Conservation (phyloP, 2,113 vertebrate species). For the Muscicapa adusta region DNA sequence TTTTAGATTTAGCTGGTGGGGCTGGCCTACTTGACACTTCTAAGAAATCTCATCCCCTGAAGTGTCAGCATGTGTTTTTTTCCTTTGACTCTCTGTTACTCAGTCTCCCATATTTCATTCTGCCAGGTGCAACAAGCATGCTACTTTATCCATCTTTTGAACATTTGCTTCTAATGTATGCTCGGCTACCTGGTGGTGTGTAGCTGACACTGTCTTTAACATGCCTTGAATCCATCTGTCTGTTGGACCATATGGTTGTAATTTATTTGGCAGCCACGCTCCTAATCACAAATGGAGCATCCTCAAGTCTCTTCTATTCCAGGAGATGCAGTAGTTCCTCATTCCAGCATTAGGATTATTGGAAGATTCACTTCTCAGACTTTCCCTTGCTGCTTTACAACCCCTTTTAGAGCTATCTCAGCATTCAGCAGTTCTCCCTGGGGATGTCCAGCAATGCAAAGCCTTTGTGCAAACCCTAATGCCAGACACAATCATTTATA, state of each 20-base stretch:
- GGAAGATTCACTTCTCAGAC: background rate
- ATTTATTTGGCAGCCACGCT: conserved; percentile 53
- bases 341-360: background rate
- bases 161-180: conserved; percentile 46
- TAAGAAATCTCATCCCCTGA: background rate
- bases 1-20: background rate
- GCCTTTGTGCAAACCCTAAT: background rate
- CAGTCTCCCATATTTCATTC: background rate
- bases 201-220: conserved; percentile 62
- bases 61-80: background rate
- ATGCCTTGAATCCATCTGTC: conserved; percentile 60
- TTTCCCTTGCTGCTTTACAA: background rate
- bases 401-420: background rate
- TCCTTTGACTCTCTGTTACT: background rate
- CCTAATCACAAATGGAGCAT: conserved; percentile 53
- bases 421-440: background rate
- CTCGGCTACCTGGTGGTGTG: conserved; percentile 54
- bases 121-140: conserved; percentile 26
- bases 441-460: background rate
- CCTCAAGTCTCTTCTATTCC: conserved; percentile 15
- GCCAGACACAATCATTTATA: background rate
- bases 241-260: conserved; percentile 56
- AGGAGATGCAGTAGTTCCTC: background rate
- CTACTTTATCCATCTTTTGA: conserved; percentile 54
- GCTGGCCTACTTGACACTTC: background rate